A percentile compares a stretch with the other conserved stretches of the same genome.
phyloP scores from a whole-genome alignment of 1,140 invertebrate species.

The Cydia fagiglandana region DNA sequence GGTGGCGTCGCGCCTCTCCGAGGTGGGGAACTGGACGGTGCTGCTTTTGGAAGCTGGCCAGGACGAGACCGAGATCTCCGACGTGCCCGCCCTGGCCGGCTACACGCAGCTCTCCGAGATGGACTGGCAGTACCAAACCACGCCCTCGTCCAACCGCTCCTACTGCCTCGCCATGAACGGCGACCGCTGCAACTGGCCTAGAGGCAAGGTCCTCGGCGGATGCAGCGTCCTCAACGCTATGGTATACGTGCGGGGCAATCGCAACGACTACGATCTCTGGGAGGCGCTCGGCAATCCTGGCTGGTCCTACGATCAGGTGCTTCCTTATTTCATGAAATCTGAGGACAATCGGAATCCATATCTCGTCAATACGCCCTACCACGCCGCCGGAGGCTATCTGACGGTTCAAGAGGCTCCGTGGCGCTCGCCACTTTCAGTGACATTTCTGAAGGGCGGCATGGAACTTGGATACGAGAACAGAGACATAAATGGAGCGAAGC shows the following conservation, averaged over 20 bases:
- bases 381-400: slow-evolving; percentile 88
- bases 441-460: slow-evolving; percentile 89
- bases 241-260: slow-evolving; percentile 96
- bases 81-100: slow-evolving; percentile 87
- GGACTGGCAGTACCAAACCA: slow-evolving; percentile 96
- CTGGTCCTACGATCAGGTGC: slow-evolving; percentile 93
- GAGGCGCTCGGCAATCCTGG: slow-evolving; percentile 90
- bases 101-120: slow-evolving; percentile 89
- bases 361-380: slow-evolving; percentile 85
- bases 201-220: slow-evolving; percentile 94
- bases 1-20: slow-evolving; percentile 92
- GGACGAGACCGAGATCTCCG: slow-evolving; percentile 89
- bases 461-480: slow-evolving; percentile 89
- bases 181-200: slow-evolving; percentile 92
- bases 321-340: slow-evolving; percentile 94
- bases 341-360: slow-evolving; percentile 93
- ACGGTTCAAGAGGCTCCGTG: slow-evolving; percentile 92
- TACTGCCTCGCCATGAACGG: slow-evolving; percentile 92
- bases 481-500: slow-evolving; percentile 90
- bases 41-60: slow-evolving; percentile 91
- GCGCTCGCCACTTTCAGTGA: slow-evolving; percentile 87
- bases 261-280: slow-evolving; percentile 95
- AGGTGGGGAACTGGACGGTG: slow-evolving; percentile 88
- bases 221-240: slow-evolving; percentile 97
- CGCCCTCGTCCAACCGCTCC: slow-evolving; percentile 85